These are phyloP conservation scores for Syngnathus floridae DNA, from an alignment of 2,113 vertebrate species.

Conservation along the genomic window DNA sequence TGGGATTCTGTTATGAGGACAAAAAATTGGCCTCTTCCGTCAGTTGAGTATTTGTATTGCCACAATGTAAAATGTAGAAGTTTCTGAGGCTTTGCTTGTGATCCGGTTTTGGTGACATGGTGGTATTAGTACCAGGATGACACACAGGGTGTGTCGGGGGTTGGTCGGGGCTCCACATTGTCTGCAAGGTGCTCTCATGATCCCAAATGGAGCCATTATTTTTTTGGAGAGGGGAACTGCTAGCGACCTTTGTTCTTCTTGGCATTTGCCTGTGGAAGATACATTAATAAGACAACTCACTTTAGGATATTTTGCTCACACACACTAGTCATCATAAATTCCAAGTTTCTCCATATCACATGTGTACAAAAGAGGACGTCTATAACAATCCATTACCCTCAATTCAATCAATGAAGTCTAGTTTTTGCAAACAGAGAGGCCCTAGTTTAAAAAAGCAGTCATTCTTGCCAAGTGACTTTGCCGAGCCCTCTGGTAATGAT, in stretches of 20 bases:
- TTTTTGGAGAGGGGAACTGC: slow-evolving; percentile 17
- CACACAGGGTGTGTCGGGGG: slow-evolving; percentile 2
- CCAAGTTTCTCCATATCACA: background rate
- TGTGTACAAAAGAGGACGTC: background rate
- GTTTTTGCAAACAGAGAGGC: too few species aligned
- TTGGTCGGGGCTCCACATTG: slow-evolving; percentile 19
- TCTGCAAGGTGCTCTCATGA: slow-evolving; percentile 15
- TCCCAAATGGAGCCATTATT: slow-evolving; percentile 28
- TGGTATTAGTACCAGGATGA: slow-evolving; percentile 28
- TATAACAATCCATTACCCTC: too few species aligned
- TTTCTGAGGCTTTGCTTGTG: slow-evolving; percentile 19
- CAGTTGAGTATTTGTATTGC: slow-evolving; percentile 17
- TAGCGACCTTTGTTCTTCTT: slow-evolving; percentile 97
- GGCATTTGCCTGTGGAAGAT: slow-evolving; percentile 79
- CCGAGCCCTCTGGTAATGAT: too few species aligned
- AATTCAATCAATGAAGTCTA: too few species aligned
- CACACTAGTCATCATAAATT: background rate
- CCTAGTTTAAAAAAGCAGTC: too few species aligned
- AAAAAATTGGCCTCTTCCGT: slow-evolving; percentile 32
- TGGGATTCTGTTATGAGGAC: slow-evolving; percentile 26
- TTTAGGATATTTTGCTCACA: background rate
- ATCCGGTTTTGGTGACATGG: slow-evolving; percentile 28
- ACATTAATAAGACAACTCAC: background rate
- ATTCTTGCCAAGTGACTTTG: too few species aligned
- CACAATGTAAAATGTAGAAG: slow-evolving; percentile 23